A percentile compares a stretch with the other conserved stretches of the same genome.
These are phyloP conservation scores for Ericerus pela DNA, from an alignment of 1,140 invertebrate species.

Conservation along the genomic window DNA sequence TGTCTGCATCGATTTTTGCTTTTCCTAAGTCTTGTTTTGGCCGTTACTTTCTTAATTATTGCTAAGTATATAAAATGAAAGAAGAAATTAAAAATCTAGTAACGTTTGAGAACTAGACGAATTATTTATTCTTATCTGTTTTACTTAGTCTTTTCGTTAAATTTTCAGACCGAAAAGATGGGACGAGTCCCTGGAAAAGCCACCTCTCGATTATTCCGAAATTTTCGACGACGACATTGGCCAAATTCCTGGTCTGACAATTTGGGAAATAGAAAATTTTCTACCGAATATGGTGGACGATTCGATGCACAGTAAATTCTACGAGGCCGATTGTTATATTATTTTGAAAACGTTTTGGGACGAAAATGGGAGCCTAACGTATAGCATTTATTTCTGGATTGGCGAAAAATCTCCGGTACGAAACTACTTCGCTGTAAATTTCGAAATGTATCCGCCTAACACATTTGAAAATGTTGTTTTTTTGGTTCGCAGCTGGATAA, in stretches of 20 bases:
- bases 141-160: too few species aligned
- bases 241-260: slow-evolving; percentile 67
- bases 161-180: slow-evolving; percentile 67
- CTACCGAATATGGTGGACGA: slow-evolving; percentile 61
- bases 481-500: slow-evolving; percentile 66
- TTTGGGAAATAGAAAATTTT: slow-evolving; percentile 99
- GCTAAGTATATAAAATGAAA: too few species aligned
- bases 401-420: slow-evolving; percentile 83
- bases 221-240: slow-evolving; percentile 97
- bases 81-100: too few species aligned
- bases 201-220: slow-evolving; percentile 94
- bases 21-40: too few species aligned
- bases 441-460: neutral
- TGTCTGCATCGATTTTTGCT: too few species aligned
- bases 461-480: slow-evolving; percentile 11
- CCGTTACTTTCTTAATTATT: too few species aligned
- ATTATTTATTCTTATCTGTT: too few species aligned
- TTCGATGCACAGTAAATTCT: slow-evolving; percentile 89
- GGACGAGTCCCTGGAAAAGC: slow-evolving; percentile 89
- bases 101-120: too few species aligned
- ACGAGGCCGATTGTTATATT: slow-evolving; percentile 98
- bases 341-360: slow-evolving; percentile 90
- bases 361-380: slow-evolving; percentile 9
- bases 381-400: slow-evolving; percentile 92
- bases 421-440: slow-evolving; percentile 17